Evolutionary conservation across 2,888 invertebrate species (phyloP), one percentile per base, ranked within the genome.

Genomic region (Cheilosia vernalis): DNA sequence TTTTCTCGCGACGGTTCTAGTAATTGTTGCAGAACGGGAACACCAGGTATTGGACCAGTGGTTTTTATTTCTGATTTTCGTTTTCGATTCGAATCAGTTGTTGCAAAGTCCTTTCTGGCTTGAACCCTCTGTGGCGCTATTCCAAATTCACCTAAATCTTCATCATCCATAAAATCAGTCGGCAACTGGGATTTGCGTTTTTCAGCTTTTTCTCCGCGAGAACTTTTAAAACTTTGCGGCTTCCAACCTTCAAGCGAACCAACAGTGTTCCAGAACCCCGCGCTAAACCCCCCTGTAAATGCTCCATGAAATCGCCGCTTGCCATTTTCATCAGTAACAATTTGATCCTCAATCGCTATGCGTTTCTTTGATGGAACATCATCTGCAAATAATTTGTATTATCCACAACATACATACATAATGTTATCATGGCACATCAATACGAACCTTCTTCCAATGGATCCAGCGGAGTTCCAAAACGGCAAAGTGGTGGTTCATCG

Each of bases 81-180:
- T 83, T 93, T 93, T 87, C 92, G 90, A 40, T 85, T 88, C 87
- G 88, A 87, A 13, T 87, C 87, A 9, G 84, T 88, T n/a, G 88
- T 89, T 88, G 30, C 93, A 91, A 97, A 99, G 87, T 97, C 96
- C 15, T 94, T 94, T 1, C 96, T 96, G 0, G 98, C 96, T 89
- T 95, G 94, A 81, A 99, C 93, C 1, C 95, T 94, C 87, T 96
- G 95, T 0, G 98, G 98, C 0, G 99, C 98, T 88, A 99, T 98
- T 19, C 99, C 99, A 93, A 97, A 97, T 90, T 98, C 97, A 2
- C 97, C 95, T 27, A 97, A 94, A 91, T 99, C 99, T 92, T 99
- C 99, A 13, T 97, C 97, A 91, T 99, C 99, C 99, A 99, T 99
- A 90, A 97, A 99, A 93, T 99, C 98, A 91, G 98, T 96, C 0